Conservation (phyloP, 1,140 invertebrate genomes). For the Uloborus diversus region DNA sequence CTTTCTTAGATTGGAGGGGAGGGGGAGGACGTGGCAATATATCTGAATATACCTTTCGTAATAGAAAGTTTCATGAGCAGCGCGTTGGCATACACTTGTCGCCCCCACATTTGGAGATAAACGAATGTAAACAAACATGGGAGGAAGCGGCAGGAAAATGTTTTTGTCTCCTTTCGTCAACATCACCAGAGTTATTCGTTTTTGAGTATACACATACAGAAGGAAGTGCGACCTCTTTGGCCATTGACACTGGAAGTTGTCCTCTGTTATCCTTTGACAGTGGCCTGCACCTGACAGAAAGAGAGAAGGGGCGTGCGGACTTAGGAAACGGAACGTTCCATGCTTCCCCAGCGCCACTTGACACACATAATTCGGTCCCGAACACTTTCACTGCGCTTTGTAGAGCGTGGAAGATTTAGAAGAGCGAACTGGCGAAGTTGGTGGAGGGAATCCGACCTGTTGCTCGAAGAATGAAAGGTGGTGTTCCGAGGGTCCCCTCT, state of each 20-base stretch:
- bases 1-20: too few relatives aligned
- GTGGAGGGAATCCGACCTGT: constrained; percentile 41
- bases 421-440: background rate
- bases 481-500: background rate
- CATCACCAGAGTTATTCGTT: too few relatives aligned
- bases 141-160: too few relatives aligned
- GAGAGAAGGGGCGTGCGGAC: background rate
- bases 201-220: too few relatives aligned
- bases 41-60: too few relatives aligned
- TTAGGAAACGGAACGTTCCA: background rate
- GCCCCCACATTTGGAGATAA: too few relatives aligned
- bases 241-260: constrained; percentile 32
- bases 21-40: too few relatives aligned
- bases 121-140: too few relatives aligned
- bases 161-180: too few relatives aligned
- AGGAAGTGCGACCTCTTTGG: constrained; percentile 18
- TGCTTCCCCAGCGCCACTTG: background rate
- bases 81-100: too few relatives aligned
- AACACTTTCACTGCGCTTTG: constrained; percentile 42
- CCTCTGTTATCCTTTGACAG: constrained; percentile 1
- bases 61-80: too few relatives aligned
- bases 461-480: constrained; percentile 19
- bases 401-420: constrained; percentile 51
- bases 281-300: background rate
- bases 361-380: constrained; percentile 44